A percentile compares a stretch with the other conserved stretches of the same genome.
Conservation (phyloP, 2,797 vertebrate species). For the Poeciliopsis infans region DNA sequence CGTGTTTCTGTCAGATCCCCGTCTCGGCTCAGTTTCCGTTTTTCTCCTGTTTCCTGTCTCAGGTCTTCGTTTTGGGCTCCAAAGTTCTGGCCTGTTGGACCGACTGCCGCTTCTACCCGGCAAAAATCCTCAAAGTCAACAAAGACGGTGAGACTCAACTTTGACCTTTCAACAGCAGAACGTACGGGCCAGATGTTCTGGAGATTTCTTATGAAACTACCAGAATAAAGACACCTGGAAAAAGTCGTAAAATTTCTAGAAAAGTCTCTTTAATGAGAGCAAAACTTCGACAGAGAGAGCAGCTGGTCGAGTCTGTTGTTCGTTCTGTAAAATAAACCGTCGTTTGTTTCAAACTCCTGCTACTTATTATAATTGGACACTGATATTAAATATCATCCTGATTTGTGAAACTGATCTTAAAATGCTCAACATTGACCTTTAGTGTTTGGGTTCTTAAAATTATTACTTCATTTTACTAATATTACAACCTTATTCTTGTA, state of each 20-base stretch:
- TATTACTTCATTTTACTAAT: not conserved
- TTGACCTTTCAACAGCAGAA: not conserved
- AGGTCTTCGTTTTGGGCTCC: conserved; percentile 86
- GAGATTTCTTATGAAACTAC: not conserved
- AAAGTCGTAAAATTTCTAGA: no score
- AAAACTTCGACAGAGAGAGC: not conserved
- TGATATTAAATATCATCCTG: not conserved
- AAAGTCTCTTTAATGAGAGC: no score
- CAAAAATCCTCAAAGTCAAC: conserved; percentile 89
- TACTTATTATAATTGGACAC: not conserved
- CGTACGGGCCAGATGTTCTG: no score
- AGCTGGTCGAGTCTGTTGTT: not conserved
- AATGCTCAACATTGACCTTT: not conserved
- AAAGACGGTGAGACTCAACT: conserved; percentile 83
- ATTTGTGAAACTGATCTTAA: no score
- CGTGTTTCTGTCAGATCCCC: not conserved
- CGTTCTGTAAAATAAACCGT: not conserved
- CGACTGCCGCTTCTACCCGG: conserved; percentile 93
- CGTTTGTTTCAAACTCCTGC: not conserved
- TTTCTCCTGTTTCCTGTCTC: conserved; percentile 1
- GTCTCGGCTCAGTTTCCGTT: not conserved
- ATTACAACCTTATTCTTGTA: no score
- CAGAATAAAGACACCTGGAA: not conserved
- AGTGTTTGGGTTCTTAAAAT: not conserved
- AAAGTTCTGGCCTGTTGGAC: conserved; percentile 95